Evolutionary conservation across 1,140 invertebrate genomes (phyloP), one percentile per base, ranked within the genome.

Genomic region (Polypedilum vanderplanki): DNA sequence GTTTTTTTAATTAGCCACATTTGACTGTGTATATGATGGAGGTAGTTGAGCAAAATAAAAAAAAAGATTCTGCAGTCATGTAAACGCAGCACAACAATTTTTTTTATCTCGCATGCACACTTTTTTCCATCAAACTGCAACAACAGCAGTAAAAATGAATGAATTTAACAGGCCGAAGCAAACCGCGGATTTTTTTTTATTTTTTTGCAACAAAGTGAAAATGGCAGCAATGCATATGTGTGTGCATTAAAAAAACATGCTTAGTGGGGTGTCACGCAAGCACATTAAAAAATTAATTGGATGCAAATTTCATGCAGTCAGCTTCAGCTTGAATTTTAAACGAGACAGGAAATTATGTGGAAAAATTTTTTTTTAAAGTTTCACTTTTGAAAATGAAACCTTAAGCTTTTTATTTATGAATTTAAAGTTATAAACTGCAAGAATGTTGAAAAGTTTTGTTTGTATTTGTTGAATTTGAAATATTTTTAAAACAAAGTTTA

Each of bases 261-360:
- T 22, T 20, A 18, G 65, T 22, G 17, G 17, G 20, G 18, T 70
- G 65, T 70, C 65, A 70, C 65, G 65, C 65, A 70, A 70, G 65
- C 65, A 70, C 65, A 70, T 70, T 70, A 70, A 70, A 70, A 70
- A 70, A 70, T 70, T 70, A 70, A 70, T 70, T 70, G 65, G 65
- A 70, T 70, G 65, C 65, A 70, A 70, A 70, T 57, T 70, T 70
- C 20, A 70, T 70, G n/a, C 46, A 57, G n/a, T 57, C 46, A 57
- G 24, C 24, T 33, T 33, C 24, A 33, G 24, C 24, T 33, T 33
- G 24, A 33, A 33, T 33, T 33, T 33, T 33, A 33, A 33, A 33
- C 24, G 24, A 33, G 24, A 33, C 24, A 33, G 24, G 24, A 33
- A 33, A 33, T 33, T 33, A 33, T 33, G 24, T 33, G 24, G 24